A percentile compares a stretch with the other conserved stretches of the same genome.
These are phyloP conservation scores for Xyrichtys novacula DNA, from an alignment of 2,797 vertebrate genomes.

Conservation along the genomic window DNA sequence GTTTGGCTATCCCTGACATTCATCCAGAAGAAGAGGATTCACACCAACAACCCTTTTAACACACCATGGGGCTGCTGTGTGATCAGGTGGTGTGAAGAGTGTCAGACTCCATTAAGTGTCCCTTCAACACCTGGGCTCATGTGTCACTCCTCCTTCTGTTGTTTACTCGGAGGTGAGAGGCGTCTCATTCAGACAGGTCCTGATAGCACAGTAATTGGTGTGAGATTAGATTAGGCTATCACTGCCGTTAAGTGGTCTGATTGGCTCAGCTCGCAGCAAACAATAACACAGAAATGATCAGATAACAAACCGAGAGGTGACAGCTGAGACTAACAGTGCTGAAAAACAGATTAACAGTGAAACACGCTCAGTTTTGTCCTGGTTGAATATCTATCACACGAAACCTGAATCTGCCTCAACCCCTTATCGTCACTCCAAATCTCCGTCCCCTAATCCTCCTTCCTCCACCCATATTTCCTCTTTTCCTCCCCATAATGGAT, in stretches of 20 bases:
- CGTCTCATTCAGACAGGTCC: conserved; percentile 33
- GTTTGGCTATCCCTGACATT: conserved; percentile 16
- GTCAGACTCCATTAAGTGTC: conserved; percentile 32
- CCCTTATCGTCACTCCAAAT: conserved; percentile 47
- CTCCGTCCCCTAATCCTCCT: conserved; percentile 37
- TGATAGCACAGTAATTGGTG: conserved; percentile 45
- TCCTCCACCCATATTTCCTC: conserved; percentile 62
- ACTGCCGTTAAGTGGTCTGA: conserved; percentile 30
- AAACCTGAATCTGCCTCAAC: conserved; percentile 39
- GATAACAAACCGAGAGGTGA: conserved; percentile 38
- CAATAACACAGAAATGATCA: conserved; percentile 20
- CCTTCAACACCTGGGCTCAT: conserved; percentile 29
- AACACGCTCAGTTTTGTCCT: conserved; percentile 13
- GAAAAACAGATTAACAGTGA: conserved; percentile 14
- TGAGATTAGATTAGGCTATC: conserved; percentile 64
- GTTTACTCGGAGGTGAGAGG: conserved; percentile 25
- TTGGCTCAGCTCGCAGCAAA: conserved; percentile 35
- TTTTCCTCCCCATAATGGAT: conserved; percentile 67
- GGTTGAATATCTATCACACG: conserved; percentile 39
- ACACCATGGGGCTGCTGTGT: conserved; percentile 14
- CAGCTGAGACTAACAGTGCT: conserved; percentile 18
- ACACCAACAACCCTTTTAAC: not conserved
- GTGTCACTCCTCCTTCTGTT: conserved; percentile 2
- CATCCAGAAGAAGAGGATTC: conserved; percentile 6
- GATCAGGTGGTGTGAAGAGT: conserved; percentile 46